Evolutionary conservation across 2,888 invertebrate species (phyloP).

Genomic region (Entomobrya multifasciata): DNA sequence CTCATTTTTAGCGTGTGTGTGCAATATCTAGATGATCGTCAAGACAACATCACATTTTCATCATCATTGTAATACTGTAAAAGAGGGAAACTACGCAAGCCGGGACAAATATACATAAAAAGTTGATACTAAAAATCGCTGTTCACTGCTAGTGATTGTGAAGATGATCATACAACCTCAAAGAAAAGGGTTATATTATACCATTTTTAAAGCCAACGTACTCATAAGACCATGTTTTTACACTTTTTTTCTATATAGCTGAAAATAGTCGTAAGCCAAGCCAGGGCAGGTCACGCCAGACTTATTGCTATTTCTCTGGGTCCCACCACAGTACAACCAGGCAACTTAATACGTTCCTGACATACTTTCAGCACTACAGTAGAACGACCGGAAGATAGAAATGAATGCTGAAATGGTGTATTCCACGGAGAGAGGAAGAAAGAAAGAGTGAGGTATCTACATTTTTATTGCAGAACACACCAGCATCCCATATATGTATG

Average conservation of each 20-base stretch:
- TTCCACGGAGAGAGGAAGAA: conserved; percentile 28
- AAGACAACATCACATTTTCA: neutral
- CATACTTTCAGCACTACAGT: too few relatives aligned
- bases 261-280: neutral
- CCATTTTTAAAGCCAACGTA: conserved; percentile 19
- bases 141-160: neutral
- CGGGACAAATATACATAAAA: neutral
- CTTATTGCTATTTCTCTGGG: neutral
- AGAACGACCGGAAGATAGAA: conserved; percentile 15
- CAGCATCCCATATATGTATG: too few relatives aligned
- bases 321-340: neutral
- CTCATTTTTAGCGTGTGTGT: neutral
- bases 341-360: too few relatives aligned
- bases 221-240: conserved; percentile 3
- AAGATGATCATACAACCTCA: neutral
- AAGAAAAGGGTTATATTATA: conserved; percentile 9
- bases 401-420: conserved; percentile 41
- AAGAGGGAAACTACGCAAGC: neutral
- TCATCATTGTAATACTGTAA: conserved; percentile 17
- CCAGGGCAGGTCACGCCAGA: neutral
- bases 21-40: conserved; percentile 30
- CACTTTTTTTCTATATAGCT: neutral
- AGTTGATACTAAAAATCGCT: neutral
- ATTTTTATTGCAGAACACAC: conserved; percentile 21
- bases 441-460: too few relatives aligned